A percentile compares a stretch with the other conserved stretches of the same genome.
phyloP scores from a whole-genome alignment of 2,113 vertebrate genomes.

The human (Homo sapiens) region DNA sequence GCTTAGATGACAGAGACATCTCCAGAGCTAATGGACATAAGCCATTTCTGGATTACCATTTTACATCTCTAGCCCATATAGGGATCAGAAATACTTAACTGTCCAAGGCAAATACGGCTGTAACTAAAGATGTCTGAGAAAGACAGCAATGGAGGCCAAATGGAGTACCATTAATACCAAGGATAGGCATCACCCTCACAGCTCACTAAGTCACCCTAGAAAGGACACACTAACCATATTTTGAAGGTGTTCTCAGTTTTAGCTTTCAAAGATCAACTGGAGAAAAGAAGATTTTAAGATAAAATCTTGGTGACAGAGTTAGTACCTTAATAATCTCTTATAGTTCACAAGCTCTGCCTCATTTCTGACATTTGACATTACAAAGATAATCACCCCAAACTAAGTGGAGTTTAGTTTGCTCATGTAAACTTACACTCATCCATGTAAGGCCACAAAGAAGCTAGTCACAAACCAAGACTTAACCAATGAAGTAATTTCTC shows the following conservation, averaged over 20 bases:
- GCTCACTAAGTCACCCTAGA: neutral
- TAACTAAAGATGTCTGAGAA: constrained; percentile 46
- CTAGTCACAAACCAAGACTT: constrained; percentile 30
- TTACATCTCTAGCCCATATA: neutral
- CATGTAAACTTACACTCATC: neutral
- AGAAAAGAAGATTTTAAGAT: neutral
- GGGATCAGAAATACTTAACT: constrained; percentile 33
- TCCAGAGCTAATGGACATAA: constrained; percentile 13
- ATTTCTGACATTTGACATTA: constrained; percentile 48
- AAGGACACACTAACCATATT: neutral
- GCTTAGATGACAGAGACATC: neutral
- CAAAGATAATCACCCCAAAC: neutral
- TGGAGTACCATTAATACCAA: neutral
- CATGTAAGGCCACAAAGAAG: neutral
- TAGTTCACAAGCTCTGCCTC: constrained; percentile 16
- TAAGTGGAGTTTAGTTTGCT: constrained; percentile 9
- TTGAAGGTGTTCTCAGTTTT: constrained; percentile 41
- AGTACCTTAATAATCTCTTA: neutral
- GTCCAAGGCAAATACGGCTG: constrained; percentile 28
- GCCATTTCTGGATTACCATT: constrained; percentile 48
- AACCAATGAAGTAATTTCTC: neutral
- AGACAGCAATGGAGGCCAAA: neutral
- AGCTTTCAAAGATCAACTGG: constrained; percentile 5
- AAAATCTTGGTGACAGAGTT: neutral
- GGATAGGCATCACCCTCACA: neutral